Base-by-base conservation (phyloP, 2,113 vertebrate species). In the Heterochromis multidens region DNA sequence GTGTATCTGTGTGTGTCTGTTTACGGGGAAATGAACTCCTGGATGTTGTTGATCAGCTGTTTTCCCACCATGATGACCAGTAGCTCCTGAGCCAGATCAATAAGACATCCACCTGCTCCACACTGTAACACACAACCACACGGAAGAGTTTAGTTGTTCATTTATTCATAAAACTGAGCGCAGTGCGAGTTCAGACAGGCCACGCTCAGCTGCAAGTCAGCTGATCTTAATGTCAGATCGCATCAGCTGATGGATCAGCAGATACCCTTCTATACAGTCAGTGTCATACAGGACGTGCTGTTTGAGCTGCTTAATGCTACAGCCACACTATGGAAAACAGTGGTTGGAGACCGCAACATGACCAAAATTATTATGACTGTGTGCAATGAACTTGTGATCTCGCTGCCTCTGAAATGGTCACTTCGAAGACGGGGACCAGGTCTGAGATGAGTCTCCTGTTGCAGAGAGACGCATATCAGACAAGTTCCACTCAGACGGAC, bases 1-100 rank as follows among this genome's bases (percentile, higher is more conserved):
- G 35, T 82, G 25, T 80, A 0, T 63, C 6, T 79, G 43, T 61
- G 31, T 40, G 60, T 80, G 43, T 58, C 21, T 17, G 16, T 92
- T 96, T 92, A 97, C 93, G 95, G 96, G 9, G 86, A 3, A 17
- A 97, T 37, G 77, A 96, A 88, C 88, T 97, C 97, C 90, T 96
- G 96, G 79, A 93, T 2, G 4, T 96, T 96, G 90, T 96, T 97
- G 93, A 96, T 95, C 84, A 96, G 59, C 83, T 97, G 96, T 77
- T 96, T 97, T 81, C 96, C 97, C 89, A 96, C 95, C 96, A 95
- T 93, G 94, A 96, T 96, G 91, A 96, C 62, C 29, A 96, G 93
- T 27, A 97, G 89, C 91, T 97, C 96, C 92, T 97, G 97, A 0
- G 94, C 96, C 89, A 97, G 91, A 77, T 96, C 95, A 0, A 92